Conservation (phyloP, 2,113 vertebrate genomes). For the Corythoichthys haematopterus region DNA sequence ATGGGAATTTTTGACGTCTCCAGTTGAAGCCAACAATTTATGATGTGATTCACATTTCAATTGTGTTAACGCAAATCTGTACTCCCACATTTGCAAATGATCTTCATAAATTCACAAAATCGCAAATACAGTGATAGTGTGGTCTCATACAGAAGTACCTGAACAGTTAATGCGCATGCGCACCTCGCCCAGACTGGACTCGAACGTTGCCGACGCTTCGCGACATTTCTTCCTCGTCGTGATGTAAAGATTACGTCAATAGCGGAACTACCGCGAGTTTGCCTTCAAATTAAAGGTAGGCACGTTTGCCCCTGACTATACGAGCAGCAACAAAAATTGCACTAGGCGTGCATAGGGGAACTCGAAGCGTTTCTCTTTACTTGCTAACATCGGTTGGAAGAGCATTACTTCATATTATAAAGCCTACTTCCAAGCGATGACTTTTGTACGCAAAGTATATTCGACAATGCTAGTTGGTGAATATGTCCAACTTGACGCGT, state of each 20-base stretch:
- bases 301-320: background rate
- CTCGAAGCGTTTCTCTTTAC: background rate
- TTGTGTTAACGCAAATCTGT: background rate
- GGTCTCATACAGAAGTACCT: background rate
- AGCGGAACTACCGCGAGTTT: accelerated
- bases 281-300: constrained; percentile 30
- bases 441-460: constrained; percentile 22
- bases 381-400: background rate
- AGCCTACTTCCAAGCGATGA: accelerated
- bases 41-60: background rate
- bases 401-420: background rate
- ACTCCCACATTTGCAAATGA: background rate
- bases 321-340: background rate
- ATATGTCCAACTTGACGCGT: background rate
- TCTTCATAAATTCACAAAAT: background rate
- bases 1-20: background rate
- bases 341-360: background rate
- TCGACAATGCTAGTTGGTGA: background rate
- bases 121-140: background rate
- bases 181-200: constrained; percentile 20
- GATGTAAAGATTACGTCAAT: background rate
- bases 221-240: constrained; percentile 33
- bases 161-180: constrained; percentile 33
- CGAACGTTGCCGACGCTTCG: constrained; percentile 33
- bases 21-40: background rate